phyloP scores from a whole-genome alignment of 2,888 invertebrate genomes.

The Micoletzkya japonica region DNA sequence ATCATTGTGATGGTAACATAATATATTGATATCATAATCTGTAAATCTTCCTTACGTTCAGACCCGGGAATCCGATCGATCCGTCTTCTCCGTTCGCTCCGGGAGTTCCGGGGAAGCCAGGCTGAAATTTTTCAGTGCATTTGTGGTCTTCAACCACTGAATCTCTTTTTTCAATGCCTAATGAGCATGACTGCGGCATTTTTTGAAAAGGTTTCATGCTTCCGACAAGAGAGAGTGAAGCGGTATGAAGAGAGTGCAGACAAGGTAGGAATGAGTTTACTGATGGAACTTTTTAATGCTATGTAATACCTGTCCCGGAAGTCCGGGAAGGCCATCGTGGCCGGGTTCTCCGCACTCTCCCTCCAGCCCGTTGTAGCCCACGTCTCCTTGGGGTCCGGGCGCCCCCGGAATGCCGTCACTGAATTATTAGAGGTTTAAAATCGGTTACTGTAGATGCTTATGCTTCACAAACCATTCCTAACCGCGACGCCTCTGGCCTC shows the following conservation, averaged over 20 bases:
- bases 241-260: too few relatives aligned
- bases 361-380: conserved; percentile 29
- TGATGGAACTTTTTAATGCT: too few relatives aligned
- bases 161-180: conserved; percentile 17
- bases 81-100: conserved; percentile 49
- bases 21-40: too few relatives aligned
- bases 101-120: conserved; percentile 25
- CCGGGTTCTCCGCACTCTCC: conserved; percentile 46
- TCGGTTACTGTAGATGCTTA: too few relatives aligned
- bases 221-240: too few relatives aligned
- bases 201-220: conserved; percentile 25
- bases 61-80: conserved; percentile 51
- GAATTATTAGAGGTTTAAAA: neutral
- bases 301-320: conserved; percentile 31
- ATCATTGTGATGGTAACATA: too few relatives aligned
- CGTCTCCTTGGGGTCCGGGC: conserved; percentile 62
- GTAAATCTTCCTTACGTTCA: conserved; percentile 32
- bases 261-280: too few relatives aligned
- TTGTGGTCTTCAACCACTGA: neutral
- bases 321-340: conserved; percentile 31
- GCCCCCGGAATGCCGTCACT: conserved; percentile 38
- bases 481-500: too few relatives aligned
- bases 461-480: too few relatives aligned
- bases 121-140: conserved; percentile 1
- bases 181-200: neutral